phyloP scores from a whole-genome alignment of 2,113 vertebrate genomes.

The Choloepus hoffmanni region DNA sequence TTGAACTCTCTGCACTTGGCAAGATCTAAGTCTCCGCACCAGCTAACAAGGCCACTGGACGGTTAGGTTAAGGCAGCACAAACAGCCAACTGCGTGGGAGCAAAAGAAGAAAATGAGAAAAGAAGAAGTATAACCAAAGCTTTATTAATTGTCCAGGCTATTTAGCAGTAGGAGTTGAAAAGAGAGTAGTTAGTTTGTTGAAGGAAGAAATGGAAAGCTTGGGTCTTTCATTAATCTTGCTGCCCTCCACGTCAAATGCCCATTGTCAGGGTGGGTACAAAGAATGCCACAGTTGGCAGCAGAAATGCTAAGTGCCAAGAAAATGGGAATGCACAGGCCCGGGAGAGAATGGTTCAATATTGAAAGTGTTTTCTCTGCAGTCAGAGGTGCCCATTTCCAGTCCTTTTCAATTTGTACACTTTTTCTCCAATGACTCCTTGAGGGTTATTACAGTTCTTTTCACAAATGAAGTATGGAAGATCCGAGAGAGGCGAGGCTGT shows the following conservation, averaged over 20 bases:
- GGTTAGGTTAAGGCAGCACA: background rate
- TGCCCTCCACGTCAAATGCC: slow-evolving; percentile 56
- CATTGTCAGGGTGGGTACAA: slow-evolving; percentile 62
- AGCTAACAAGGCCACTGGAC: slow-evolving; percentile 51
- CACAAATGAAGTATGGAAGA: slow-evolving; percentile 85
- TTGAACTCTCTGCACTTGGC: slow-evolving; percentile 45
- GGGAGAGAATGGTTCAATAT: slow-evolving; percentile 78
- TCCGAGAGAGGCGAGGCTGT: slow-evolving; percentile 73
- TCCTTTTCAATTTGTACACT: slow-evolving; percentile 88
- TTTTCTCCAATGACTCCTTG: slow-evolving; percentile 84
- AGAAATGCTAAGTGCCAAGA: slow-evolving; percentile 13
- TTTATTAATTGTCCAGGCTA: slow-evolving; percentile 77
- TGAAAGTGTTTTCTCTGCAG: slow-evolving; percentile 85
- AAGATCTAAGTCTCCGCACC: background rate
- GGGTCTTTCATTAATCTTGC: slow-evolving; percentile 60
- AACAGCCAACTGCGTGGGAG: slow-evolving; percentile 54
- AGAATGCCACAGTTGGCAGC: background rate
- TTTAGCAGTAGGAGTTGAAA: slow-evolving; percentile 74
- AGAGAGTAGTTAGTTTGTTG: slow-evolving; percentile 68
- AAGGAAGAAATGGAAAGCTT: slow-evolving; percentile 60
- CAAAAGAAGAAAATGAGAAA: background rate
- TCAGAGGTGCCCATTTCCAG: slow-evolving; percentile 86
- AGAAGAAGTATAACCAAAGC: slow-evolving; percentile 22
- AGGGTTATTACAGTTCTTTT: slow-evolving; percentile 89
- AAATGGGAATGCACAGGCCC: background rate